A percentile compares a stretch with the other conserved stretches of the same genome.
Conservation (phyloP, 2,888 invertebrate species). For the Acrocera orbiculus region DNA sequence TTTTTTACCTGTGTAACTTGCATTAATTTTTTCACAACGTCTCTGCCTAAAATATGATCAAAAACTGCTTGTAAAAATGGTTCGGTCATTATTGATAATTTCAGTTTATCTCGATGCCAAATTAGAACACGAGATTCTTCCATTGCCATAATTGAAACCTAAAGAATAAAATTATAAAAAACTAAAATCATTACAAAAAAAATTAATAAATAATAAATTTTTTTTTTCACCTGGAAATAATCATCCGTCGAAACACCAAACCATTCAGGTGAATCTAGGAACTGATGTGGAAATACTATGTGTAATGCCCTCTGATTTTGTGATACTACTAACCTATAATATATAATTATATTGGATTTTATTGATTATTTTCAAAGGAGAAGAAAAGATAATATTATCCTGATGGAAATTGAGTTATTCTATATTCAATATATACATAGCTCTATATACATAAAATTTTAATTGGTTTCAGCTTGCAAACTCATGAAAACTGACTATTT, state of each 20-base stretch:
- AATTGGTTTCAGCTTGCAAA: no score
- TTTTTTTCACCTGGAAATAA: conserved; percentile 42
- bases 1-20: conserved; percentile 42
- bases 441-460: no score
- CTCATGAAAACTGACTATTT: no score
- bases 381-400: no score
- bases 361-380: no score
- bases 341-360: no score
- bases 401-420: no score
- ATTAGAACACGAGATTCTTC: conserved; percentile 67
- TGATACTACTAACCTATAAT: conserved; percentile 62
- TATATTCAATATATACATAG: no score
- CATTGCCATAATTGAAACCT: conserved; percentile 77
- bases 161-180: conserved; percentile 15
- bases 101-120: conserved; percentile 74
- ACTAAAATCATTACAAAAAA: not conserved
- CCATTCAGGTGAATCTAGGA: conserved; percentile 79
- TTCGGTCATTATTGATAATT: conserved; percentile 65
- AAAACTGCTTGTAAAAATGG: conserved; percentile 70
- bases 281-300: conserved; percentile 73
- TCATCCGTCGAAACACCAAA: conserved; percentile 76
- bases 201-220: no score
- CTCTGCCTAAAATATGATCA: conserved; percentile 69
- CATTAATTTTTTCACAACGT: conserved; percentile 73
- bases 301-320: conserved; percentile 69